These are phyloP conservation scores for Macrotus californicus DNA, from an alignment of 2,113 vertebrate species.

Conservation along the genomic window DNA sequence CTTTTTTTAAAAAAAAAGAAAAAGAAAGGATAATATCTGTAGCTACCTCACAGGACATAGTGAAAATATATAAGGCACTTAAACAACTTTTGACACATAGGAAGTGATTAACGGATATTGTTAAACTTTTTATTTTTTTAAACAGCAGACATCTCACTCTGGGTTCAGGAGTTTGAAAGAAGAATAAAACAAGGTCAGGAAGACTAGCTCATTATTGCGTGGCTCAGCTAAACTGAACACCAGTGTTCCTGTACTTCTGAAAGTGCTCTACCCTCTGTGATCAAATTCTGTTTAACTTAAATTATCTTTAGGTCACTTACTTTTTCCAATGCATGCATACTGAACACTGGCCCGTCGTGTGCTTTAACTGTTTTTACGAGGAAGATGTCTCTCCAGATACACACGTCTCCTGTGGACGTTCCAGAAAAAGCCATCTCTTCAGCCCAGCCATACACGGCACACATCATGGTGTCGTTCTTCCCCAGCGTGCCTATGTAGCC, in stretches of 20 bases:
- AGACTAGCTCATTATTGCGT: background rate
- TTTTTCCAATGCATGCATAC: conserved; percentile 97
- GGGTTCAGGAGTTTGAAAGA: background rate
- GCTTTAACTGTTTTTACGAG: conserved; percentile 98
- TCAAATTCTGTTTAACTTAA: background rate
- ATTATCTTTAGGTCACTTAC: conserved; percentile 78
- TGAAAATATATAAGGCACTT: background rate
- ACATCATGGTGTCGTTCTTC: conserved; percentile 97
- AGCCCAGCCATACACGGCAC: conserved; percentile 95
- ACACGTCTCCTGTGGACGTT: conserved; percentile 95
- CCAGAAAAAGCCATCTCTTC: conserved; percentile 98
- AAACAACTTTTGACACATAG: background rate
- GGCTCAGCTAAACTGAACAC: background rate
- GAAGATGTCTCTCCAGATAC: conserved; percentile 97
- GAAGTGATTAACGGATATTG: background rate
- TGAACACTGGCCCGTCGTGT: conserved; percentile 97
- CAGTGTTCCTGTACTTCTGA: background rate
- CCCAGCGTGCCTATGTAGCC: conserved; percentile 87
- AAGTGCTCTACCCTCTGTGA: background rate
- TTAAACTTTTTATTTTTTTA: background rate
- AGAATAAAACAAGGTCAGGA: background rate
- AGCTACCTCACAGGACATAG: background rate
- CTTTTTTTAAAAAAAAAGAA: no score
- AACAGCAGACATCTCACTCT: background rate
- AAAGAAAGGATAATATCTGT: background rate